Percentiles rank a stretch among this genome's conserved stretches.
phyloP scores from a whole-genome alignment of 2,797 vertebrate genomes.

The Cebuella pygmaea region DNA sequence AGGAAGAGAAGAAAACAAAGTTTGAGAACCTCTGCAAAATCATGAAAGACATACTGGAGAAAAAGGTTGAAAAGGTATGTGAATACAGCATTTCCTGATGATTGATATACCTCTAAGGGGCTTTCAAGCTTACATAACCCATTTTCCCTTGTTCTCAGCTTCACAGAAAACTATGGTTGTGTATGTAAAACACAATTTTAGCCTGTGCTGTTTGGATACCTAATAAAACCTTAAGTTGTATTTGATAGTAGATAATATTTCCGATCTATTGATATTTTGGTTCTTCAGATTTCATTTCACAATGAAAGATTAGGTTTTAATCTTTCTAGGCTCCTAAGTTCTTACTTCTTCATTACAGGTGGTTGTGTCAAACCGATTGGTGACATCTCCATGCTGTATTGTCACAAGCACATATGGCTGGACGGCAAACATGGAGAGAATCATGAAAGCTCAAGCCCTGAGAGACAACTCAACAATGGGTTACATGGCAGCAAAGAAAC shows the following conservation, averaged over 20 bases:
- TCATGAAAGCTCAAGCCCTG: constrained; percentile 97
- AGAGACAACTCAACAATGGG: constrained; percentile 98
- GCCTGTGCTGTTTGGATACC: fast-evolving
- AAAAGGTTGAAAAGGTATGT: constrained; percentile 96
- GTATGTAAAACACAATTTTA: background rate
- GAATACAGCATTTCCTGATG: fast-evolving
- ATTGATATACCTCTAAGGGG: no score
- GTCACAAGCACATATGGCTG: constrained; percentile 97
- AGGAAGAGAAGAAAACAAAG: constrained; percentile 94
- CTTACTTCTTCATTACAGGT: constrained; percentile 88
- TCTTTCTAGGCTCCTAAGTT: fast-evolving
- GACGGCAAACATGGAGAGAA: constrained; percentile 98
- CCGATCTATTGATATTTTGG: fast-evolving
- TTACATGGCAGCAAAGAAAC: constrained; percentile 98
- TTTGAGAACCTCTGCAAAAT: constrained; percentile 96
- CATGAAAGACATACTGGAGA: constrained; percentile 97
- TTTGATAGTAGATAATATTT: no score
- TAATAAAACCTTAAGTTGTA: no score
- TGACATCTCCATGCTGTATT: constrained; percentile 95
- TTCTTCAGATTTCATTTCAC: background rate
- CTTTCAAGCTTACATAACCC: fast-evolving
- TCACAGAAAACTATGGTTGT: background rate
- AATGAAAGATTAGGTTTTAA: background rate
- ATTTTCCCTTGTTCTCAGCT: no score
- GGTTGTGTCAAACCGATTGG: constrained; percentile 94